These are phyloP conservation scores for Andrena cerasifolii DNA, from an alignment of 1,140 invertebrate species.

Conservation along the genomic window DNA sequence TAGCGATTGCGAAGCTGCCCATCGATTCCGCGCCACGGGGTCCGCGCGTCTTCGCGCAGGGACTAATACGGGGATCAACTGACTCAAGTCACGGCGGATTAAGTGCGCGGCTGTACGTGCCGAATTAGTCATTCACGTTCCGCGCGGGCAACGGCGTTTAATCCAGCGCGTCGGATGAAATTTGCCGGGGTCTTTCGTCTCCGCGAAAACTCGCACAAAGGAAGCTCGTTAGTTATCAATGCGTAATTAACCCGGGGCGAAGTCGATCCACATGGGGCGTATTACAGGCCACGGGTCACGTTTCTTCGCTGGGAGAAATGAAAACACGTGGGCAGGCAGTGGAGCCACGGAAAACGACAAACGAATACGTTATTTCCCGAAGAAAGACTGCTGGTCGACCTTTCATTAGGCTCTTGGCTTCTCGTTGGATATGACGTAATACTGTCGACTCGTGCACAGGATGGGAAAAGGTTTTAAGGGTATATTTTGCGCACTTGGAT, in stretches of 20 bases:
- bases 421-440: background rate
- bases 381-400: background rate
- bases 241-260: slow-evolving; percentile 66
- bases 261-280: slow-evolving; percentile 43
- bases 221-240: slow-evolving; percentile 72
- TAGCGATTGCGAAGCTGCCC: no score
- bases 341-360: no score
- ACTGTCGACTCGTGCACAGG: no score
- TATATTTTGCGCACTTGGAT: no score
- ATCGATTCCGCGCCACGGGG: slow-evolving; percentile 22
- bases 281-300: slow-evolving; percentile 21
- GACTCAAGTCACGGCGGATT: slow-evolving; percentile 53
- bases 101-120: slow-evolving; percentile 44
- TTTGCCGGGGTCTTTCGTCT: slow-evolving; percentile 58
- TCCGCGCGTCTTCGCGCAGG: background rate
- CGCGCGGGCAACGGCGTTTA: slow-evolving; percentile 47
- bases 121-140: slow-evolving; percentile 39
- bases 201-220: slow-evolving; percentile 56
- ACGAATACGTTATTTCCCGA: background rate
- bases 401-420: slow-evolving; percentile 2
- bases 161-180: slow-evolving; percentile 63
- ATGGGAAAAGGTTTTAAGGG: no score
- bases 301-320: background rate
- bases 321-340: background rate
- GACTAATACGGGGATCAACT: slow-evolving; percentile 21